Conservation (phyloP, 2,797 vertebrate species). For the Mycteria americana region DNA sequence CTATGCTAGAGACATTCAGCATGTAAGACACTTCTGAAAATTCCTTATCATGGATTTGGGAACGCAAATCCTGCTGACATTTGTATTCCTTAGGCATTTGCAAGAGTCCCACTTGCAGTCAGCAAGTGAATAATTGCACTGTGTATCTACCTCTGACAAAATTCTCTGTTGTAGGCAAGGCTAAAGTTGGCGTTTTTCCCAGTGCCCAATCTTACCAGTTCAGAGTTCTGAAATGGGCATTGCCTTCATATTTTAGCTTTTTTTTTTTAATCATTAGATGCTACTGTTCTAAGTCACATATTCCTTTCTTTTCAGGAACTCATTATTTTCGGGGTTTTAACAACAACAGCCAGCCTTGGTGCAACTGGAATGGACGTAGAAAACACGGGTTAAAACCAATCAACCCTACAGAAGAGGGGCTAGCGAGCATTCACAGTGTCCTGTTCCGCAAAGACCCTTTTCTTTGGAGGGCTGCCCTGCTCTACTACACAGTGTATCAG, state of each 20-base stretch:
- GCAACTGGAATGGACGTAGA: conserved; percentile 78
- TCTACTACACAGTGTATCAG: conserved; percentile 93
- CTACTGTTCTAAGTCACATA: neutral
- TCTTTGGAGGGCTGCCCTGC: conserved; percentile 91
- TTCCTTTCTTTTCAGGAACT: conserved; percentile 79
- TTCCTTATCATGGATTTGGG: neutral
- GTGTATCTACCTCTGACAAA: neutral
- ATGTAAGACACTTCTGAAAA: neutral
- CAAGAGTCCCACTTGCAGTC: neutral
- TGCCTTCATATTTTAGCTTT: neutral
- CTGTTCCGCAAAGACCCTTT: conserved; percentile 90
- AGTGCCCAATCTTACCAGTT: neutral
- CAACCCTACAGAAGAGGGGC: conserved; percentile 94
- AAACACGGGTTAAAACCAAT: conserved; percentile 85
- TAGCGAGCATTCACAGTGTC: conserved; percentile 94
- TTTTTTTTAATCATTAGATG: neutral
- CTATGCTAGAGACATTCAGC: neutral
- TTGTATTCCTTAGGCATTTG: neutral
- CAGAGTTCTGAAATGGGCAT: neutral
- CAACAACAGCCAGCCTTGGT: conserved; percentile 92
- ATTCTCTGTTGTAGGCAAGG: neutral
- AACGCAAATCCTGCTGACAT: neutral
- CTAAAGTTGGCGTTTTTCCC: neutral
- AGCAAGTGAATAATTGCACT: neutral
- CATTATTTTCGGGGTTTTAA: conserved; percentile 94